Base-by-base conservation (phyloP, 2,797 vertebrate species). In the Champsocephalus esox region DNA sequence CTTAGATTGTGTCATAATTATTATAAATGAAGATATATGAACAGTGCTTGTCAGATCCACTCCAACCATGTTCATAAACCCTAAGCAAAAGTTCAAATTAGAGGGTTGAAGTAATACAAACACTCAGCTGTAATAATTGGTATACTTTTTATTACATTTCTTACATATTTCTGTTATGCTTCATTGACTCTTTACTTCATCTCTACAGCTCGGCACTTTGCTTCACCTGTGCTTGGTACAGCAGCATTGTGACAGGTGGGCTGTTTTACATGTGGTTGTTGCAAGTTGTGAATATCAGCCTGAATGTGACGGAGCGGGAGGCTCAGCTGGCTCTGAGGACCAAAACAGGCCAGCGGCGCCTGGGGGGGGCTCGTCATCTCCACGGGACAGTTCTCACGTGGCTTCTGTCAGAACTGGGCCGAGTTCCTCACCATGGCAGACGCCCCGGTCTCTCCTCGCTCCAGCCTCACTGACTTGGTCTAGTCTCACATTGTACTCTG, bases 211-310 rank as follows among this genome's bases (percentile, higher is more conserved):
- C 95, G 0, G 97, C 98, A 0, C 95, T 99, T 65, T 96, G 95
- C 65, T 99, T 98, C 95, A 99, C 98, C 89, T 99, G 98, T 58
- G 97, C 95, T 32, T 99, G 98, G 98, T 99, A 98, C 94, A 96
- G 96, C 82, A 92, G 95, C 85, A 96, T 99, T 54, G 92, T 99
- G 78, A 97, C 97, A 0, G 94, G 85, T 3, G 96, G 96, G 6
- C 92, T 99, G 91, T 89, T 97, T 79, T 97, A 98, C 93, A 93
- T 99, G 84, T 92, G 98, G 84, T 82, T 97, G 48, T 90, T 94
- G 17, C 98, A 99, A 86, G 87, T 99, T 17, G 86, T 98, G 62
- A 99, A 99, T 77, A 95, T 99, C 96, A 99, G 98, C 92, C 96
- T 95, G 92, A 99, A 99, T 0, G 95, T 99, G 92, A 99, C 98